Evolutionary conservation across 2,888 invertebrate species (phyloP).

Genomic region (Sarcophaga rosellei): DNA sequence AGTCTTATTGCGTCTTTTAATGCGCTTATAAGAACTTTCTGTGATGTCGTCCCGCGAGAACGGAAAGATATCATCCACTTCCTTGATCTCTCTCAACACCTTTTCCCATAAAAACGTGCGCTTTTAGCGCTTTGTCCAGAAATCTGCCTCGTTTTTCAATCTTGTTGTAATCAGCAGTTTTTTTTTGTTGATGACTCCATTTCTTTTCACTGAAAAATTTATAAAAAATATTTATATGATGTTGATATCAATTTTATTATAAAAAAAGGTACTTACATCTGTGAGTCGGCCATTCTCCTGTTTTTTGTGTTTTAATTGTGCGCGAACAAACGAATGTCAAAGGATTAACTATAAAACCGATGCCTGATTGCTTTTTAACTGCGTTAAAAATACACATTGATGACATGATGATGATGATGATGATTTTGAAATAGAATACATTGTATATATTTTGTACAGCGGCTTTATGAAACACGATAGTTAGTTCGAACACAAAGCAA

Average conservation of each 20-base stretch:
- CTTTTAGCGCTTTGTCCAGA: conserved; percentile 20
- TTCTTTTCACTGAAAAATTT: conserved; percentile 25
- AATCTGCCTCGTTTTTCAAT: neutral
- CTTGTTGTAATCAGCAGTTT: conserved; percentile 4
- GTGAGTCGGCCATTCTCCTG: conserved; percentile 1
- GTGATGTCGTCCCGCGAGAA: conserved; percentile 39
- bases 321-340: neutral
- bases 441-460: too few relatives aligned
- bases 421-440: neutral
- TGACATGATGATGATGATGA: too few relatives aligned
- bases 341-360: conserved; percentile 16
- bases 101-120: conserved; percentile 18
- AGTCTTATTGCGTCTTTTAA: conserved; percentile 23
- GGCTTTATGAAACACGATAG: too few relatives aligned
- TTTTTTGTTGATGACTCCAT: conserved; percentile 29
- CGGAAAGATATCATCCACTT: conserved; percentile 21
- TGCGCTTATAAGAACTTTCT: conserved; percentile 21
- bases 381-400: too few relatives aligned
- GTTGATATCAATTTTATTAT: conserved; percentile 3
- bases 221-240: neutral
- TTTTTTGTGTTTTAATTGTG: too few relatives aligned
- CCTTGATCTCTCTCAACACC: conserved; percentile 27
- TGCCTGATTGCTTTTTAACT: conserved; percentile 18
- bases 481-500: too few relatives aligned
- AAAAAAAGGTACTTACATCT: conserved; percentile 14